Evolutionary conservation across 1,140 invertebrate genomes (phyloP), one percentile per base, ranked within the genome.

Genomic region (Caenorhabditis briggsae): DNA sequence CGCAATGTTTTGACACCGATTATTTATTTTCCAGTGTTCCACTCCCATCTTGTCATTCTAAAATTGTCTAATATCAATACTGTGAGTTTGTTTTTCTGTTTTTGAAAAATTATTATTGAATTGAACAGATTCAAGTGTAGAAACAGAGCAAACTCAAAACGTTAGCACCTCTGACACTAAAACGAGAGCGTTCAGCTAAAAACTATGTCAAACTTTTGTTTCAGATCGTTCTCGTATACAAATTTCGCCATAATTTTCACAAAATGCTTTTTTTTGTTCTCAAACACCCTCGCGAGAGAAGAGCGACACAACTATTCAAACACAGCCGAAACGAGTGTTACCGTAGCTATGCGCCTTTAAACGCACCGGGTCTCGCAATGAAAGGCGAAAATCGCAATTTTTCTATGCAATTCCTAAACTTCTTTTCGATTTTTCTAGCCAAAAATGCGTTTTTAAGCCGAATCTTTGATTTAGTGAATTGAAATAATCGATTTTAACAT

Each of bases 361-460:
- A 2, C n/a, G 6, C 46, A 3, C 11, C 46, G 18, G 70, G 70
- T 78, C 70, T 78, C 46, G 43, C 33, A 78, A n/a, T 70, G 64
- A 43, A 70, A 20, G 14, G 12, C 16, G 70, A 41, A 48, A 50
- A 25, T 25, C 20, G n/a, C 46, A 50, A 9, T 50, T 78, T 78
- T 78, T 78, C 70, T 78, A 12, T 78, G n/a, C 70, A 78, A 78
- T 78, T 78, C 70, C 70, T 78, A 78, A 78, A 78, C 70, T 78
- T 78, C 20, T 78, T 78, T 78, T 78, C 70, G 46, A 78, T 78
- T 78, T 78, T 78, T 78, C 70, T 25, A 50, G 70, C 46, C 70
- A 20, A 20, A n/a, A 14, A 78, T 12, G 7, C 20, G n/a, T 50
- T 78, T 78, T 78, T 23, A 0, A 18, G 70, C 70, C 70, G 8